Base-by-base conservation (phyloP, 2,888 invertebrate species). In the Caenorhabditis imperialis region DNA sequence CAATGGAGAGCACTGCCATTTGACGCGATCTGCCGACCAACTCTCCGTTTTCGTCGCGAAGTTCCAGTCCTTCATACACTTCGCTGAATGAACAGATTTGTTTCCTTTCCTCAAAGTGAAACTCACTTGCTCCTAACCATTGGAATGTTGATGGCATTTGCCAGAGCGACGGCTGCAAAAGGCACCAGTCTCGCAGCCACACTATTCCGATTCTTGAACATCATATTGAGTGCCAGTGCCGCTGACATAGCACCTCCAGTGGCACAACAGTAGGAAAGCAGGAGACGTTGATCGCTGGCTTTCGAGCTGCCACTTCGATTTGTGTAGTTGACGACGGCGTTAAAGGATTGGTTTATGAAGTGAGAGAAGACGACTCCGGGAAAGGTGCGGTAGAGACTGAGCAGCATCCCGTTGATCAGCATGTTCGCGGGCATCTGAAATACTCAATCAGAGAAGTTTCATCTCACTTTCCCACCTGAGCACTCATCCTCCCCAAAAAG, bases 251-350 rank as follows among this genome's bases (percentile, higher is more conserved):
- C 81, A 25, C 81, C 79, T 3, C 75, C 65, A 10, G 81, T 81
- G 0, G 81, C 81, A 57, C 78, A 78, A 30, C 67, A 71, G 47
- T 81, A 81, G 0, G 77, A 77, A 12, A 92, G 91, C 7, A 78
- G 40, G 1, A 81, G 72, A 87, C 94, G 94, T 55, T 90, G 91
- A 81, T 67, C 65, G 20, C 67, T 79, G 3, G 69, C 63, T 18
- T 73, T 63, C 14, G 44, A 54, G 25, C 60, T 63, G 16, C 78
- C 78, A 84, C 90, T 90, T 53, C 98, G 92, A 89, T 99, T 99
- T 33, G 97, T 96, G 89, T 96, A 98, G 91, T 99, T 99, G 54
- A 99, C 98, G n/a, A 95, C 88, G 1, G 98, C 97, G 89, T 99
- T 99, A 90, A 98, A 98, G 27, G 74, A 62, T 57, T 79, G 78